phyloP scores from a whole-genome alignment of 2,113 vertebrate species.

The Forbesichthys agassizii region DNA sequence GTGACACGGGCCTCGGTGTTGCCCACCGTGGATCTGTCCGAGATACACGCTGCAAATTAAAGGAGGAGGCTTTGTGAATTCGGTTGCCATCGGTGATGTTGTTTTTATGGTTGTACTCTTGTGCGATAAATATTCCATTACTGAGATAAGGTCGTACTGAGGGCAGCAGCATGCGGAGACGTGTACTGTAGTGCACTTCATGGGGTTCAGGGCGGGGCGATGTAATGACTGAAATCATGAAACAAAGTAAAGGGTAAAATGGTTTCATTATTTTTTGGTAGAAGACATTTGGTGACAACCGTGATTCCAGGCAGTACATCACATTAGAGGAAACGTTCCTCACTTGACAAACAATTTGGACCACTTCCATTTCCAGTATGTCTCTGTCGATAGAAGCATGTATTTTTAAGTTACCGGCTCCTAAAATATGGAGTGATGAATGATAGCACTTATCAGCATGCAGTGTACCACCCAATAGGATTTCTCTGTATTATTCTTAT shows the following conservation, averaged over 20 bases:
- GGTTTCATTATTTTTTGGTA: background rate
- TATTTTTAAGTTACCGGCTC: constrained; percentile 50
- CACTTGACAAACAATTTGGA: constrained; percentile 9
- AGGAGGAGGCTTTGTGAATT: constrained; percentile 56
- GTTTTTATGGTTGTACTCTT: constrained; percentile 26
- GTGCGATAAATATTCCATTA: constrained; percentile 73
- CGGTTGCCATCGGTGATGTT: constrained; percentile 44
- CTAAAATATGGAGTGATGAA: constrained; percentile 46
- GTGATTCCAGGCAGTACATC: background rate
- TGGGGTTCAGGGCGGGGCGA: background rate
- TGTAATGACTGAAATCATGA: constrained; percentile 6
- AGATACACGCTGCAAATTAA: constrained; percentile 49
- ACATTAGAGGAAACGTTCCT: background rate
- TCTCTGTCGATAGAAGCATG: constrained; percentile 29
- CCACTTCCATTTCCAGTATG: constrained; percentile 15
- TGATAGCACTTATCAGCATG: constrained; percentile 61
- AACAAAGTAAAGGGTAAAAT: background rate
- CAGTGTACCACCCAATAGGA: constrained; percentile 42
- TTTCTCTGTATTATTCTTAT: constrained; percentile 50
- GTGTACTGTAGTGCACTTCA: constrained; percentile 56
- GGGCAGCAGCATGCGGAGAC: constrained; percentile 40
- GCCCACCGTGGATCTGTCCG: constrained; percentile 49
- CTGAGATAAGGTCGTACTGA: constrained; percentile 56
- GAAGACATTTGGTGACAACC: too few relatives aligned
- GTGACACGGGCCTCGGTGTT: constrained; percentile 27